phyloP scores from a whole-genome alignment of 2,888 invertebrate genomes.

The Pilophorus perplexus region DNA sequence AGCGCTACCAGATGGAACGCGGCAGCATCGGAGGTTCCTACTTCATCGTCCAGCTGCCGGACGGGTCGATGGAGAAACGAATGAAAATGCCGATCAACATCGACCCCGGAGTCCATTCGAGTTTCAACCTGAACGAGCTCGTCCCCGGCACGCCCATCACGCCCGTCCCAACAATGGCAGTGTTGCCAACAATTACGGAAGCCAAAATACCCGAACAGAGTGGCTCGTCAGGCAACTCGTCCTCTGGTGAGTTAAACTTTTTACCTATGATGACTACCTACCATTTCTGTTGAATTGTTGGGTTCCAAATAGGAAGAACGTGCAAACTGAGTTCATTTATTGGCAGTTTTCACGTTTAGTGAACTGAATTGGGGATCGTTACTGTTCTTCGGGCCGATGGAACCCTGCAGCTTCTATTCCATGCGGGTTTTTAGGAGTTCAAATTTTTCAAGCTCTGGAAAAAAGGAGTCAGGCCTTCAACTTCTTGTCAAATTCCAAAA shows the following conservation, averaged over 20 bases:
- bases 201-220: constrained; percentile 62
- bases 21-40: constrained; percentile 85
- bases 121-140: constrained; percentile 80
- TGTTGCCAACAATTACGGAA: constrained; percentile 86
- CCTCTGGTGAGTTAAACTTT: constrained; percentile 52
- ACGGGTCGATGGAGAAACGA: constrained; percentile 85
- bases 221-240: constrained; percentile 55
- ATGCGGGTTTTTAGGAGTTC: too few relatives aligned
- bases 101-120: constrained; percentile 90
- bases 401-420: too few relatives aligned
- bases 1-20: constrained; percentile 83
- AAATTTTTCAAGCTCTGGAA: too few relatives aligned
- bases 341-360: too few relatives aligned
- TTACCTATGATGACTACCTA: neutral
- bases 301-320: too few relatives aligned
- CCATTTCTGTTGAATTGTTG: too few relatives aligned
- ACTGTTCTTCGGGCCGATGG: too few relatives aligned
- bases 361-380: too few relatives aligned
- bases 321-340: too few relatives aligned
- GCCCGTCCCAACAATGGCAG: constrained; percentile 78
- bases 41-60: constrained; percentile 82
- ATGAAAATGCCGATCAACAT: constrained; percentile 87
- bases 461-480: too few relatives aligned
- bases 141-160: constrained; percentile 69
- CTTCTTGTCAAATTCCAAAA: too few relatives aligned